phyloP scores from a whole-genome alignment of 2,113 vertebrate species.

The Chaetodon trifascialis region DNA sequence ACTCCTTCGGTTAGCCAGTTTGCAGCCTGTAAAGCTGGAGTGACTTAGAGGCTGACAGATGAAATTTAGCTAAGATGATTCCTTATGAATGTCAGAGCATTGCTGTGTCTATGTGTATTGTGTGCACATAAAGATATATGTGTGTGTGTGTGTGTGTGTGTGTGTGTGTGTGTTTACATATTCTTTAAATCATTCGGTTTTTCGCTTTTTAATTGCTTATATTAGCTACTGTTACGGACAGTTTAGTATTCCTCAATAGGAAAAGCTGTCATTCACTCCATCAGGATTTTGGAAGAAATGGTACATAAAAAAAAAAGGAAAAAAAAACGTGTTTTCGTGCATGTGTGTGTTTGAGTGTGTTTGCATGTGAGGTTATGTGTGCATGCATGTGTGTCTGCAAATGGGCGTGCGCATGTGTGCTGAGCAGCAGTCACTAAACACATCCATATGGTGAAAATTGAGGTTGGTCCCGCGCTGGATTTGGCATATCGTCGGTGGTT shows the following conservation, averaged over 20 bases:
- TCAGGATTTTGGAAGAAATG: constrained; percentile 18
- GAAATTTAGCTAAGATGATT: constrained; percentile 84
- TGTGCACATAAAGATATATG: neutral
- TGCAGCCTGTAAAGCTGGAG: constrained; percentile 45
- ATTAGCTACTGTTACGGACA: neutral
- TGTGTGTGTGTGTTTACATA: neutral
- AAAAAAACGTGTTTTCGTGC: neutral
- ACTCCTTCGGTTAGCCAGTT: constrained; percentile 18
- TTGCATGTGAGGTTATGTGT: constrained; percentile 19
- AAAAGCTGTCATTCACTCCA: constrained; percentile 4
- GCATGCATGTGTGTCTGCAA: constrained; percentile 37
- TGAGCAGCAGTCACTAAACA: constrained; percentile 71
- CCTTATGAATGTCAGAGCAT: constrained; percentile 19
- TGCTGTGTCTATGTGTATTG: neutral
- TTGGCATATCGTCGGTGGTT: constrained; percentile 55
- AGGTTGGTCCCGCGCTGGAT: constrained; percentile 57
- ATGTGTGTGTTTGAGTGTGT: neutral
- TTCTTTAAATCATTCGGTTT: neutral
- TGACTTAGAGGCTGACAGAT: constrained; percentile 75
- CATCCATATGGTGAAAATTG: constrained; percentile 79
- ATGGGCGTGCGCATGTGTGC: constrained; percentile 54
- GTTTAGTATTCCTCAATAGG: neutral
- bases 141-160: neutral
- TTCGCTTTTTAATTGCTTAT: neutral
- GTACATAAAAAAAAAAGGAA: neutral